Evolutionary conservation across 2,797 vertebrate species (phyloP).

Genomic region (Acipenser ruthenus): DNA sequence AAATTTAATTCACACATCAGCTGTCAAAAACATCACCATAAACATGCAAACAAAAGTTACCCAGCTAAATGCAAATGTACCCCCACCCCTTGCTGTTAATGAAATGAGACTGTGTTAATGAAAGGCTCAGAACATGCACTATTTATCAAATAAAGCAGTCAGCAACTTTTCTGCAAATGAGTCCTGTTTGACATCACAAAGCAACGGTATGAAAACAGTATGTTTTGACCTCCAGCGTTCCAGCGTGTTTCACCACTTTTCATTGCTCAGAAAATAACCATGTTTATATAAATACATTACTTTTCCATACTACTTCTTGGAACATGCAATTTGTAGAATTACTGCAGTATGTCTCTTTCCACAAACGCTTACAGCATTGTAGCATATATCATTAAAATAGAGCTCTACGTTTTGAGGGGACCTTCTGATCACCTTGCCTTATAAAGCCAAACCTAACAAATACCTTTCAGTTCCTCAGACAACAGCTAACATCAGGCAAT

Average conservation of each 20-base stretch:
- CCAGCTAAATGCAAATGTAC: not conserved
- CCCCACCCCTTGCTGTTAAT: not conserved
- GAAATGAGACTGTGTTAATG: constrained; percentile 10
- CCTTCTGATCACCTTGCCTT: no score
- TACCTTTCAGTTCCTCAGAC: no score
- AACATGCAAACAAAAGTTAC: not conserved
- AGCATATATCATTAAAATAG: not conserved
- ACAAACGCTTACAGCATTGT: not conserved
- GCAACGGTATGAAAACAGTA: not conserved
- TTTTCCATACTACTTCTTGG: no score
- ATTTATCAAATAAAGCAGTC: constrained; percentile 20
- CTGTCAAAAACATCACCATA: no score
- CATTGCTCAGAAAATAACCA: not conserved
- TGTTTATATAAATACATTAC: no score
- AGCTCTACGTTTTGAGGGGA: no score
- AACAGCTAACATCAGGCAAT: no score
- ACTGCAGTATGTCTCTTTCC: no score
- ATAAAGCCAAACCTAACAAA: no score
- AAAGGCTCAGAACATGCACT: constrained; percentile 19
- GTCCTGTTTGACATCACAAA: constrained; percentile 19
- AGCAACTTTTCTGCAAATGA: constrained; percentile 18
- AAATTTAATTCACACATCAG: not conserved
- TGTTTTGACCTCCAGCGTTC: not conserved
- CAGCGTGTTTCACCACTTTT: not conserved
- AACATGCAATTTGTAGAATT: no score